Base-by-base conservation (phyloP, 2,888 invertebrate genomes). In the Ctena decussata region DNA sequence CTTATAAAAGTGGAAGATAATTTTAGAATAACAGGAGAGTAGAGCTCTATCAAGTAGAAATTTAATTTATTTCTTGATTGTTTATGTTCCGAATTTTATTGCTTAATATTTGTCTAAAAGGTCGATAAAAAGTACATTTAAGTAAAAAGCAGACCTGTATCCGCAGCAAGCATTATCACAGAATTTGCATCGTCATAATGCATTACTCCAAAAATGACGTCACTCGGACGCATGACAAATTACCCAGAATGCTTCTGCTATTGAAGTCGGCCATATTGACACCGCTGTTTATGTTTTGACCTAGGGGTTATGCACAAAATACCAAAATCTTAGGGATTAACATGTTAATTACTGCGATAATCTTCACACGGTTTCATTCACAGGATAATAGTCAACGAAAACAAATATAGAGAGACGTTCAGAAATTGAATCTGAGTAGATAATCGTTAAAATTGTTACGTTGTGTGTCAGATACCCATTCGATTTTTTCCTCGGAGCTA, bases 221-320 rank as follows among this genome's bases (percentile, higher is more conserved):
- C 85, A 86, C 35, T 11, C 46, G 73, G 76, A 75, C 83, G 80
- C 82, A 86, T 87, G 77, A 82, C 82, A 80, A 82, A 83, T 87
- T 78, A 82, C 90, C 91, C 91, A 91, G 32, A 91, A 89, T 90
- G 79, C 91, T 80, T 35, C 76, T 80, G 77, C 82, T 69, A 77
- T 80, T 80, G 70, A 77, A 53, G 86, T 87, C 91, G 89, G 91
- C 90, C 90, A 91, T 91, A 86, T 91, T 91, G 85, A 88, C 85
- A 82, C 81, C 78, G 74, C 81, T 82, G 77, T 73, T 73, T 72
- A 84, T 65, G 60, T 60, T 74, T n/a, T 72, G 53, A 60, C 53
- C 79, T 73, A 39, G 60, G 65, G 65, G 65, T 65, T 65, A 65
- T 35, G 65, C 35, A 65, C 32, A 65, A 65, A n/a, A n/a, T 65